Percentiles rank a stretch among this genome's conserved stretches.
Evolutionary conservation across 1,140 invertebrate species (phyloP).

Genomic region (Stenopsyche tienmushanensis): DNA sequence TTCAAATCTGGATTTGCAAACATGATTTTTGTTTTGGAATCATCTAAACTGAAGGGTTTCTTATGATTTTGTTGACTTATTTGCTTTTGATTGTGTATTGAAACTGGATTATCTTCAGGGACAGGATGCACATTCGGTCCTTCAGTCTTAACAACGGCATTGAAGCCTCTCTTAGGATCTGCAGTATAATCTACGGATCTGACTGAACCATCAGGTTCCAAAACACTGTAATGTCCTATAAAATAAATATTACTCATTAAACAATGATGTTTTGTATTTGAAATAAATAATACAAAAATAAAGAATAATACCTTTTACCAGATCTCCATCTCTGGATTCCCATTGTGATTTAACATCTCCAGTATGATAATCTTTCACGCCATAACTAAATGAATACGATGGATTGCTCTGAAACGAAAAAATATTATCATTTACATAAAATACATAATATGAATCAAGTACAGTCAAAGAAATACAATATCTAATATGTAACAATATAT

Average conservation of each 20-base stretch:
- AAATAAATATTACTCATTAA: constrained; percentile 13
- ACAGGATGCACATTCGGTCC: constrained; percentile 56
- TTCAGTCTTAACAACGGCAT: constrained; percentile 63
- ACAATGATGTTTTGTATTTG: neutral
- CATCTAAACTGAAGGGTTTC: neutral
- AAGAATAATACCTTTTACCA: constrained; percentile 57
- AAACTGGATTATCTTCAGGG: constrained; percentile 66
- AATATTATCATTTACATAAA: neutral
- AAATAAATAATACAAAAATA: neutral
- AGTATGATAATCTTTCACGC: constrained; percentile 70
- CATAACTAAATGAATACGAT: constrained; percentile 73
- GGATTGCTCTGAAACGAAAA: constrained; percentile 55
- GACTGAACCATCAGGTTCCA: constrained; percentile 62
- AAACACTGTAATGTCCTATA: constrained; percentile 58
- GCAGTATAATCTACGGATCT: constrained; percentile 61
- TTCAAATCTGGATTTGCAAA: constrained; percentile 36
- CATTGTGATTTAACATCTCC: constrained; percentile 70
- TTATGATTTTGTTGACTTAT: constrained; percentile 15
- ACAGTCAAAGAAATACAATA: neutral
- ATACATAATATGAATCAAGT: neutral
- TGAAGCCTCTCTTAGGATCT: constrained; percentile 63
- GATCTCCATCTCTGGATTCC: constrained; percentile 63
- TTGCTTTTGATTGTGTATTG: constrained; percentile 25
- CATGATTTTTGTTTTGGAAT: constrained; percentile 23
- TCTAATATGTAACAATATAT: too few species aligned